Percentiles rank a stretch among this genome's conserved stretches.
Evolutionary conservation across 2,888 invertebrate species (phyloP).

Genomic region (Aleiodes leptofemur): DNA sequence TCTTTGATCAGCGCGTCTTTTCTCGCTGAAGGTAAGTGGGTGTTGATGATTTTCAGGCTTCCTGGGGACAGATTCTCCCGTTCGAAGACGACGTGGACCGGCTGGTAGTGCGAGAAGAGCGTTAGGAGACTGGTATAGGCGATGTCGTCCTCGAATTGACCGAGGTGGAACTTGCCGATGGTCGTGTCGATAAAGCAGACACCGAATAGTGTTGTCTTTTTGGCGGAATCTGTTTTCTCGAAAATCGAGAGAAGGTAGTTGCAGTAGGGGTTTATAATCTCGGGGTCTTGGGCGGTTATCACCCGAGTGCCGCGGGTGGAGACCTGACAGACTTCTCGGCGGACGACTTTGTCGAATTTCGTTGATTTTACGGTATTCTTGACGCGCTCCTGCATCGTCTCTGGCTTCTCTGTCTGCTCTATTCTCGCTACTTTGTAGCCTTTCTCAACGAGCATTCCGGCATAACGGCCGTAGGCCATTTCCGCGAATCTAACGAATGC

Average conservation of each 20-base stretch:
- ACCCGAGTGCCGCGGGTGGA: slow-evolving; percentile 90
- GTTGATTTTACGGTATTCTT: slow-evolving; percentile 80
- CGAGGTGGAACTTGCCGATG: slow-evolving; percentile 91
- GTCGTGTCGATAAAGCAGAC: slow-evolving; percentile 97
- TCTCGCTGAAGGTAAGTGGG: slow-evolving; percentile 80
- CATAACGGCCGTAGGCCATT: slow-evolving; percentile 93
- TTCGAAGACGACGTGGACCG: slow-evolving; percentile 91
- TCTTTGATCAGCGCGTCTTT: slow-evolving; percentile 84
- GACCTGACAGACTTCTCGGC: slow-evolving; percentile 95
- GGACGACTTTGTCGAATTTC: slow-evolving; percentile 94
- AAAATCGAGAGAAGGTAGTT: slow-evolving; percentile 88
- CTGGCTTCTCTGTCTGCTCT: slow-evolving; percentile 98
- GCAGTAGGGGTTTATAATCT: slow-evolving; percentile 81
- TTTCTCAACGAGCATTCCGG: slow-evolving; percentile 89
- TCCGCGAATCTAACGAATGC: slow-evolving; percentile 99
- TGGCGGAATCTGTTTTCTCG: slow-evolving; percentile 80
- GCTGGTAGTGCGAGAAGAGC: slow-evolving; percentile 91
- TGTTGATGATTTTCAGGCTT: slow-evolving; percentile 83
- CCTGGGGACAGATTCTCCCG: slow-evolving; percentile 80
- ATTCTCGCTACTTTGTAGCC: slow-evolving; percentile 96
- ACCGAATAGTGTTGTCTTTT: slow-evolving; percentile 82
- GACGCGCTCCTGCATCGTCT: slow-evolving; percentile 91
- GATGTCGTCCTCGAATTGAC: slow-evolving; percentile 95
- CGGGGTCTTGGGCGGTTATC: slow-evolving; percentile 88
- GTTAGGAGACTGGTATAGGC: slow-evolving; percentile 93